These are phyloP conservation scores for Tapirus indicus DNA, from an alignment of 2,797 vertebrate genomes.

Conservation along the genomic window DNA sequence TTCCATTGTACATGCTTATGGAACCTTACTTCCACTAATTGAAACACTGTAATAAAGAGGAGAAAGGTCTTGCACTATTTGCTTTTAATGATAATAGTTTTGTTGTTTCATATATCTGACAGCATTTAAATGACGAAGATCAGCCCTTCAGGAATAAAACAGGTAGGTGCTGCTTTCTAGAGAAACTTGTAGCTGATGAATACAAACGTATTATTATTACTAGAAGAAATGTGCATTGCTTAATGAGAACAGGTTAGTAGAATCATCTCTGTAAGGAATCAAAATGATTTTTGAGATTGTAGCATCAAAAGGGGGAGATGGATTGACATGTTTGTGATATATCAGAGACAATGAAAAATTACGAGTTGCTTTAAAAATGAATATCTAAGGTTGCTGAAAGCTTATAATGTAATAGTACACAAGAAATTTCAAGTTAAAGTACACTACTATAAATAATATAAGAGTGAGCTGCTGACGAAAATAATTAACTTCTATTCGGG, in stretches of 20 bases:
- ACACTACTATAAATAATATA: neutral
- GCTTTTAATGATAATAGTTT: neutral
- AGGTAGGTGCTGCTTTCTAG: neutral
- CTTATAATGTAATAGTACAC: neutral
- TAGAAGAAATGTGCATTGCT: neutral
- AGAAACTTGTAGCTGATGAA: neutral
- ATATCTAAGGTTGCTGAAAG: neutral
- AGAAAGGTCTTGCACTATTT: neutral
- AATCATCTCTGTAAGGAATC: neutral
- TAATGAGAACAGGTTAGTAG: neutral
- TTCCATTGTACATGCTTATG: neutral
- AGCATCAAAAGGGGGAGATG: neutral
- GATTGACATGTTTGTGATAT: neutral
- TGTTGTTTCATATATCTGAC: neutral
- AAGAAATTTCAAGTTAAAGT: neutral
- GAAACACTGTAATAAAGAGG: neutral
- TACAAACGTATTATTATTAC: neutral
- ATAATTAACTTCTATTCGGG: neutral
- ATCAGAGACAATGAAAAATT: neutral
- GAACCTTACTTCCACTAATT: neutral
- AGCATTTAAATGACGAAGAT: neutral
- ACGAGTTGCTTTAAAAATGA: neutral
- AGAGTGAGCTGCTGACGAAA: neutral
- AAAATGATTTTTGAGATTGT: neutral
- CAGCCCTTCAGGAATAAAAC: neutral